phyloP scores from a whole-genome alignment of 2,113 vertebrate species.

The Vidua chalybeata region DNA sequence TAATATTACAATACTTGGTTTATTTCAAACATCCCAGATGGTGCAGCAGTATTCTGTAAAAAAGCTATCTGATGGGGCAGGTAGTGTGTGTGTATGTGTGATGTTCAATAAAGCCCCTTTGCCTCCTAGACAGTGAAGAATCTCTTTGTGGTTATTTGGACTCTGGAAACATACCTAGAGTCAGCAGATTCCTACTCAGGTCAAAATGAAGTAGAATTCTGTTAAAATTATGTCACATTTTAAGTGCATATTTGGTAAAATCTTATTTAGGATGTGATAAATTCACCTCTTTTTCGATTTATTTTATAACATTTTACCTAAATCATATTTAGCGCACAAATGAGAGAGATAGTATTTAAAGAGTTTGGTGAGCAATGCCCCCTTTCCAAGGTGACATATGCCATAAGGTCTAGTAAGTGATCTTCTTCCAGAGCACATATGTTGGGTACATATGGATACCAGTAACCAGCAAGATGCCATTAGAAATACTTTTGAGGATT shows the following conservation, averaged over 20 bases:
- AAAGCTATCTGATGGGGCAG: accelerated
- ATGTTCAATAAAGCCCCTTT: background rate
- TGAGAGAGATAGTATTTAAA: background rate
- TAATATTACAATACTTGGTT: background rate
- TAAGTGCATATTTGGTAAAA: background rate
- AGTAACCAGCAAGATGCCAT: slow-evolving; percentile 2
- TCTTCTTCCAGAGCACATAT: slow-evolving; percentile 47
- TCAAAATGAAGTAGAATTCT: background rate
- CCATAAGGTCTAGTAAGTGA: background rate
- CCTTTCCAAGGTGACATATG: slow-evolving; percentile 46
- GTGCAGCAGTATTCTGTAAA: background rate
- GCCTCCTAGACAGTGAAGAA: background rate
- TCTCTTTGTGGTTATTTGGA: background rate
- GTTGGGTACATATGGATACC: slow-evolving; percentile 42
- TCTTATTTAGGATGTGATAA: background rate
- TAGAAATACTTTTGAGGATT: background rate
- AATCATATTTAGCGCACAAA: background rate
- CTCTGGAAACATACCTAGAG: background rate
- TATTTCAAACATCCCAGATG: background rate
- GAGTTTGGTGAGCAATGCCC: background rate
- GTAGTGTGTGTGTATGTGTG: background rate
- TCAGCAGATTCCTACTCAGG: background rate
- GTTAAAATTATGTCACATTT: background rate
- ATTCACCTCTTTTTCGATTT: background rate
- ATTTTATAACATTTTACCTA: background rate